Evolutionary conservation across 2,113 vertebrate genomes (phyloP), one percentile per base, ranked within the genome.

Genomic region (Sander lucioperca): DNA sequence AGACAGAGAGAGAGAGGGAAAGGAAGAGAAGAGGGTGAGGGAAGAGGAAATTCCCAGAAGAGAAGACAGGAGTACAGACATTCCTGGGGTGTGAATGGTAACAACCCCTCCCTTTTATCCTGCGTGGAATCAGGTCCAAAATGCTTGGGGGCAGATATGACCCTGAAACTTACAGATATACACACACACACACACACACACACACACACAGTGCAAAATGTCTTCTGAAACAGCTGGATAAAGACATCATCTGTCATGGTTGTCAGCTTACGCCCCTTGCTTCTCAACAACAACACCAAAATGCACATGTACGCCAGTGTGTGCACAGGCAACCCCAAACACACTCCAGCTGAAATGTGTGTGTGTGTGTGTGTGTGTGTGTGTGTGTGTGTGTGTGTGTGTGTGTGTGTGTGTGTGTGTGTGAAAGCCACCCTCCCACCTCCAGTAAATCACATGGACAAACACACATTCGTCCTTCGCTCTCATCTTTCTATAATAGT

Each of bases 201-300:
- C 79, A 83, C 66, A 83, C 65, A 66, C 69, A 77, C 30, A 69
- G 19, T 75, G 53, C 36, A 63, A 74, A 73, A 65, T 81, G 72
- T 64, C 80, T 78, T 66, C 67, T 78, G 86, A 89, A 94, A 93
- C 88, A 93, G 86, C 92, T 93, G 93, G 89, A 95, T 93, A 90
- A 91, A 95, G 94, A 93, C 93, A 93, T 95, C 95, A 95, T 91
- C 89, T 94, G 93, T 95, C 93, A 94, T 12, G 64, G 72, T 77
- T 94, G 92, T 91, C 89, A 89, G 88, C 80, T 87, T 83, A 84
- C 70, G 71, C 75, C 83, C 83, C 82, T 71, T 18, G 51, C 82
- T 58, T 69, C 79, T 85, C 68, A 2, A 82, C 83, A 76, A 72
- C 83, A 84, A 47, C 82, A 58, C 82, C 70, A 73, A 85, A 85